Evolutionary conservation across 2,113 vertebrate species (phyloP), one percentile per base, ranked within the genome.

Genomic region (Lethenteron camtschaticum): DNA sequence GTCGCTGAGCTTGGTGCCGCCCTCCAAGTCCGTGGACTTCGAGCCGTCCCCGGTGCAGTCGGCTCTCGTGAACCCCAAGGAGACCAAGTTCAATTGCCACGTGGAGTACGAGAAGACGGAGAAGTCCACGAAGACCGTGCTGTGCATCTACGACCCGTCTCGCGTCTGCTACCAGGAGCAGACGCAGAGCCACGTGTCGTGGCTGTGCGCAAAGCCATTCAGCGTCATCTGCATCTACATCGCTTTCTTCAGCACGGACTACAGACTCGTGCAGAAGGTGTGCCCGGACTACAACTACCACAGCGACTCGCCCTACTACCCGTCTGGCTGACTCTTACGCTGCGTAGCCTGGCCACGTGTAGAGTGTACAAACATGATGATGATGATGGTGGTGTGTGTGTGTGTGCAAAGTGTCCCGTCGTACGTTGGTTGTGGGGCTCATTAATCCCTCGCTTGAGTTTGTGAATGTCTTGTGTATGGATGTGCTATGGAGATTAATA

Each of bases 141-240:
- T 89, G 12, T 96, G 94, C 80, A 82, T 87, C 70, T 97, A 97
- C 56, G 90, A 96, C 77, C 94, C 91, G 0, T 88, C 90, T 70
- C 85, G 90, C 77, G 87, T 86, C 76, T 97, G 94, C 78, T 97
- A 87, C 82, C 88, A 89, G 0, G 94, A 97, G 80, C 88, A 96
- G 78, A 97, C 87, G 72, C 89, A 96, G 79, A 92, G 89, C 76
- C 86, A 96, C 1, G 88, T 90, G 0, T 84, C 90, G 74, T 97
- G 94, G 94, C 88, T 92, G 9, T 97, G 94, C 14, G 83, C 89
- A 75, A 97, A 97, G 75, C 94, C 94, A 75, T 97, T 97, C 82
- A 97, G 96, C 77, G 91, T 97, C 77, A 96, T 97, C 81, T 97
- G 94, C 78, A 95, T 97, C 79, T 97, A 96, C 81, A 89, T 96